Evolutionary conservation across 1,140 invertebrate genomes (phyloP).

Genomic region (Coelopa frigida): DNA sequence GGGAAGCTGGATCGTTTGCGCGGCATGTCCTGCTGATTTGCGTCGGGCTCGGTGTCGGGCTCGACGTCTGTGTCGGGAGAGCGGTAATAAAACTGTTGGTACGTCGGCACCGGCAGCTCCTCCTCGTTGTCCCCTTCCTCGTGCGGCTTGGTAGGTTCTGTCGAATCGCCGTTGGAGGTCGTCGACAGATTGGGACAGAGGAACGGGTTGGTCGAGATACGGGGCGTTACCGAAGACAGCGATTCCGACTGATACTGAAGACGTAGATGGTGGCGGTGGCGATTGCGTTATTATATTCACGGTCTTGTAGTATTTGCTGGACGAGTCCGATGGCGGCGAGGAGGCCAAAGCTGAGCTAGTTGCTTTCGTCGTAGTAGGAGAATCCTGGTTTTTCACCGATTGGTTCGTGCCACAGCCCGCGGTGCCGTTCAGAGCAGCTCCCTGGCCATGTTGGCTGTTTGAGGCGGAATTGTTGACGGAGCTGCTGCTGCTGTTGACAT

Average conservation of each 20-base stretch:
- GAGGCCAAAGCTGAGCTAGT: constrained; percentile 12
- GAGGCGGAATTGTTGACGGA: constrained; percentile 14
- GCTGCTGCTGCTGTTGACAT: constrained; percentile 15
- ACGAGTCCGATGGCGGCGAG: too few relatives aligned
- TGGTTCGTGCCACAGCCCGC: too few relatives aligned
- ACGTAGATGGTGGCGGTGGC: constrained; percentile 37
- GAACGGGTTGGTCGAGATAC: constrained; percentile 42
- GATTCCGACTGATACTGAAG: constrained; percentile 49
- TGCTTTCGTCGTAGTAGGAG: constrained; percentile 17
- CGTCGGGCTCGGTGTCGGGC: constrained; percentile 55
- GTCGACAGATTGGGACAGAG: constrained; percentile 27
- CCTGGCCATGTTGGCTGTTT: too few relatives aligned
- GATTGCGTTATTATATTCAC: constrained; percentile 43
- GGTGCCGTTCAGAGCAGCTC: too few relatives aligned
- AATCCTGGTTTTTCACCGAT: too few relatives aligned
- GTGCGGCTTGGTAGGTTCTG: too few relatives aligned
- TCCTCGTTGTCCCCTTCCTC: constrained; percentile 5
- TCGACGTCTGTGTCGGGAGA: too few relatives aligned
- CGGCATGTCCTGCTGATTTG: too few relatives aligned
- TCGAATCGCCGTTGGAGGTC: constrained; percentile 13
- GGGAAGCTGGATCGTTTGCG: constrained; percentile 25
- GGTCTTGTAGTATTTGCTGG: constrained; percentile 35
- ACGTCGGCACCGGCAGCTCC: constrained; percentile 13
- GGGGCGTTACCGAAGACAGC: constrained; percentile 44
- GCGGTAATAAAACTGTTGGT: constrained; percentile 39